Conservation (phyloP, 2,113 vertebrate species). For the Isichthys henryi region DNA sequence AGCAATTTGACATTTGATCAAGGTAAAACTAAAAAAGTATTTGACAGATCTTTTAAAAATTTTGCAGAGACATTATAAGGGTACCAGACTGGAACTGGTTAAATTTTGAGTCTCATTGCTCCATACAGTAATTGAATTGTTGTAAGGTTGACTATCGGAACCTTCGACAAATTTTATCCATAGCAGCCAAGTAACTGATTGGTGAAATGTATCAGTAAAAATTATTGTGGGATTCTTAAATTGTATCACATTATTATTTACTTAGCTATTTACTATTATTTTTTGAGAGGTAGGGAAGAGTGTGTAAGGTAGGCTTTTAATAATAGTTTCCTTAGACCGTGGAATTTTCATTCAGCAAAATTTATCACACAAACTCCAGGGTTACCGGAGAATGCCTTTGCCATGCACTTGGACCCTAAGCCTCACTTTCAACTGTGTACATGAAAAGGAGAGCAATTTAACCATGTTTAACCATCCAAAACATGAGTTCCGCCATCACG, state of each 20-base stretch:
- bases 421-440: background rate
- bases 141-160: background rate
- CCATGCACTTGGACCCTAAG: background rate
- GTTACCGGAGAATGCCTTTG: background rate
- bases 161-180: background rate
- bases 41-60: background rate
- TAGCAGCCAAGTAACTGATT: background rate
- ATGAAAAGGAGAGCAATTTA: background rate
- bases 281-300: background rate
- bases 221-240: background rate
- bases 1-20: background rate
- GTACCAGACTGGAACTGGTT: background rate
- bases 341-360: background rate
- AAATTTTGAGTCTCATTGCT: background rate
- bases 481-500: background rate
- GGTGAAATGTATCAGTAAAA: background rate
- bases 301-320: background rate
- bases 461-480: background rate
- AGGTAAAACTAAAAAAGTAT: background rate
- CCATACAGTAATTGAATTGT: background rate
- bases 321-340: background rate
- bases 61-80: background rate
- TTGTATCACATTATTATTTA: background rate
- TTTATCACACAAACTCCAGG: background rate
- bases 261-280: background rate